Conservation (phyloP, 1,140 invertebrate species). For the Cyclina sinensis region DNA sequence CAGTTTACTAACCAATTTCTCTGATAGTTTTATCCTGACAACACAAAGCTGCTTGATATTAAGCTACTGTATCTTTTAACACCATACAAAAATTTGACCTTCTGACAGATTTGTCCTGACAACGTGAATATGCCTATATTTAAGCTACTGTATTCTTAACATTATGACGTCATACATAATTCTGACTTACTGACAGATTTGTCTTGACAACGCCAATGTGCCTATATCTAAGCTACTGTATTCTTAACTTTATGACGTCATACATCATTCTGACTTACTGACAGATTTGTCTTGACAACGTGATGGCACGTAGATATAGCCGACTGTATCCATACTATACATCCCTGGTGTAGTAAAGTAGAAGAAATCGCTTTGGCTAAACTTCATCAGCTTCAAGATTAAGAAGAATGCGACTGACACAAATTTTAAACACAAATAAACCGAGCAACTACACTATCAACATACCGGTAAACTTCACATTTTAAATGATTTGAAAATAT, state of each 20-base stretch:
- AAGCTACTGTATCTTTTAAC: too few species aligned
- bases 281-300: slow-evolving; percentile 70
- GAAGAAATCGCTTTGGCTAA: slow-evolving; percentile 84
- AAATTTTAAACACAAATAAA: too few species aligned
- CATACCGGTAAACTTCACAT: too few species aligned
- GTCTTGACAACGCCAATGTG: slow-evolving; percentile 78
- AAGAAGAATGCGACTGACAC: too few species aligned
- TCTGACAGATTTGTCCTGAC: slow-evolving; percentile 65
- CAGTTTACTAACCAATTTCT: too few species aligned
- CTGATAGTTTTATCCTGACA: too few species aligned
- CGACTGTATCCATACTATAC: slow-evolving; percentile 81
- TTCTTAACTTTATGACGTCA: too few species aligned
- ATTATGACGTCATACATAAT: too few species aligned
- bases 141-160: slow-evolving; percentile 82
- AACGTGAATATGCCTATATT: slow-evolving; percentile 83
- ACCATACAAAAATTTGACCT: too few species aligned
- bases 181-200: slow-evolving; percentile 53
- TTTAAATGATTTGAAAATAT: too few species aligned
- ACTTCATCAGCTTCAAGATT: slow-evolving; percentile 71
- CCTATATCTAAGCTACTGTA: slow-evolving; percentile 81
- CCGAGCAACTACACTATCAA: too few species aligned
- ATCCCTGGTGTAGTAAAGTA: slow-evolving; percentile 69
- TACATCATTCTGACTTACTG: slow-evolving; percentile 44
- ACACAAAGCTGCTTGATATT: too few species aligned
- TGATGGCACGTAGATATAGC: slow-evolving; percentile 83